Conservation (phyloP, 2,113 vertebrate species). For the Protobothrops flavoviridis region DNA sequence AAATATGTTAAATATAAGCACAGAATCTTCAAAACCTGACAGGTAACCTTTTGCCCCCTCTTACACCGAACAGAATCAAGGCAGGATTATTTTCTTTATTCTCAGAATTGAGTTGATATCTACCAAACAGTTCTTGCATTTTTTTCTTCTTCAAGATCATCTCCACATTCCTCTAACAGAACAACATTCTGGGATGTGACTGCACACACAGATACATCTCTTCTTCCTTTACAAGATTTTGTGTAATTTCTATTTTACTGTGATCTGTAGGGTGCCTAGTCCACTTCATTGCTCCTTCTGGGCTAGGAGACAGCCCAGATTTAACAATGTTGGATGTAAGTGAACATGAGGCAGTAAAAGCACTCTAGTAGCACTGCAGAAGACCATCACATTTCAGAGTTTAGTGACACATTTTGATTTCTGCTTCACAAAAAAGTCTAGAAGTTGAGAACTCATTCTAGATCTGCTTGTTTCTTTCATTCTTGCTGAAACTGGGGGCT, state of each 20-base stretch:
- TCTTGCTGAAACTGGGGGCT: not conserved
- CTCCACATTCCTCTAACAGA: not conserved
- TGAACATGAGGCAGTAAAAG: conserved; percentile 31
- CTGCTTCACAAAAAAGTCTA: not conserved
- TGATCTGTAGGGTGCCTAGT: not conserved
- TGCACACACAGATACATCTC: not conserved
- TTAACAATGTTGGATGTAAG: conserved; percentile 26
- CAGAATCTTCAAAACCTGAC: not conserved
- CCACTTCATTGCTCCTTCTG: conserved; percentile 29
- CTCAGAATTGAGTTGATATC: not conserved
- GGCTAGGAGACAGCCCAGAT: conserved; percentile 12
- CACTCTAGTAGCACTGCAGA: not conserved
- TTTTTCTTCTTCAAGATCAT: not conserved
- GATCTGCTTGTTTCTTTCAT: not conserved
- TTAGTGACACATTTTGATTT: not conserved
- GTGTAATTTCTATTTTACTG: not conserved
- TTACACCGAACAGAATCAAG: not conserved
- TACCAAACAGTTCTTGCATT: not conserved
- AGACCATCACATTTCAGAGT: not conserved
- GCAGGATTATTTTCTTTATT: not conserved
- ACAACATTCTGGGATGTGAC: not conserved
- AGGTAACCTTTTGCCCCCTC: not conserved
- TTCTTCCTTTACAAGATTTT: not conserved
- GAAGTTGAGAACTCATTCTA: not conserved
- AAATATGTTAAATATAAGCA: not conserved